These are phyloP conservation scores for Rutpela maculata DNA, from an alignment of 2,888 invertebrate genomes.

Conservation along the genomic window DNA sequence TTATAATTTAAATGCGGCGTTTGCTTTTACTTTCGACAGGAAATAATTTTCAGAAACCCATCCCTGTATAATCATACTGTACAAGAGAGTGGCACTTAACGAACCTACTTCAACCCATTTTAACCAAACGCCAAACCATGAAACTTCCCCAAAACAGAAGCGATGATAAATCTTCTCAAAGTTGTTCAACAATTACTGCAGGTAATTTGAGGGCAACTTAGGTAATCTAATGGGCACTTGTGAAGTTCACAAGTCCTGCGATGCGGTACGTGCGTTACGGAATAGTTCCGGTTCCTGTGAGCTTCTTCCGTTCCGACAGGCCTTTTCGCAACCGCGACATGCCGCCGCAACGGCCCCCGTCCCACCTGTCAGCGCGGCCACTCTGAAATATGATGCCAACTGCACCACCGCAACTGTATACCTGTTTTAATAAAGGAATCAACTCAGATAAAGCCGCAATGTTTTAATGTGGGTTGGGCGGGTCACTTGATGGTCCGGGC, in stretches of 20 bases:
- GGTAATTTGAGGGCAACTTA: slow-evolving; percentile 51
- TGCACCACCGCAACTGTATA: slow-evolving; percentile 27
- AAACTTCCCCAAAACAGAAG: slow-evolving; percentile 39
- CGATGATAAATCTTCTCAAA: slow-evolving; percentile 43
- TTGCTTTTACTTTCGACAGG: not conserved
- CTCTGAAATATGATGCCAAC: slow-evolving; percentile 33
- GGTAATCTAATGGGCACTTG: slow-evolving; percentile 47
- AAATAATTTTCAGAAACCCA: not conserved
- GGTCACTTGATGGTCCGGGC: slow-evolving; percentile 10
- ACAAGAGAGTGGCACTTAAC: slow-evolving; percentile 7
- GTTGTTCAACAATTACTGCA: slow-evolving; percentile 49
- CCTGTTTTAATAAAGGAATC: slow-evolving; percentile 31
- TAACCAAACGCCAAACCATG: slow-evolving; percentile 37
- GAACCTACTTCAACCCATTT: slow-evolving; percentile 10
- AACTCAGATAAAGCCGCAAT: slow-evolving; percentile 10
- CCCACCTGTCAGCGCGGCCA: slow-evolving; percentile 25
- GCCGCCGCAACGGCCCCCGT: slow-evolving; percentile 40
- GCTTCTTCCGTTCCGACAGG: slow-evolving; percentile 40
- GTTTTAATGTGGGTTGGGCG: slow-evolving; percentile 17
- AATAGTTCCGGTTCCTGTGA: slow-evolving; percentile 48
- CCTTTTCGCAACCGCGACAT: slow-evolving; percentile 41
- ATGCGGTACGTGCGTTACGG: slow-evolving; percentile 49
- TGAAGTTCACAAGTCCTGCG: slow-evolving; percentile 38
- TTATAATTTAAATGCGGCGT: too few relatives aligned
- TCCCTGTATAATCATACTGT: not conserved